A percentile compares a stretch with the other conserved stretches of the same genome.
These are phyloP conservation scores for Drosophila niveifrons DNA, from an alignment of 2,888 invertebrate genomes.

Conservation along the genomic window DNA sequence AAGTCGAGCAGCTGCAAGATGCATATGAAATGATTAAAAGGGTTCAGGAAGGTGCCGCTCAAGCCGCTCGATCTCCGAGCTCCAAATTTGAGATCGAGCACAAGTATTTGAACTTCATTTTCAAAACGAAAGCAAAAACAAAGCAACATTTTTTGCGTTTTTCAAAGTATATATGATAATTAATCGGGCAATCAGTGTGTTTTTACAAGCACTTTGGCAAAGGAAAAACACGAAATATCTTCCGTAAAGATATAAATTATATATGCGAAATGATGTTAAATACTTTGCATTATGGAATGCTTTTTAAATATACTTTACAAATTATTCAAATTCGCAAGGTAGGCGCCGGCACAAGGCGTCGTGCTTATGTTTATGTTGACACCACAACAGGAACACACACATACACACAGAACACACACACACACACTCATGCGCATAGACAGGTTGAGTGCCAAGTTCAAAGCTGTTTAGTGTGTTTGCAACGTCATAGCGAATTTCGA, in stretches of 20 bases:
- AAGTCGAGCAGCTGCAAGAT: constrained; percentile 30
- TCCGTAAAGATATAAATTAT: constrained; percentile 75
- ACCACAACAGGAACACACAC: constrained; percentile 29
- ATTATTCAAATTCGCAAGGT: constrained; percentile 48
- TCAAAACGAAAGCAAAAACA: constrained; percentile 1
- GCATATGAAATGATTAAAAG: constrained; percentile 28
- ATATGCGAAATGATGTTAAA: constrained; percentile 31
- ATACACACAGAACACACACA: neutral
- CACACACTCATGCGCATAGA: neutral
- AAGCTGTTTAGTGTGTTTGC: constrained; percentile 25
- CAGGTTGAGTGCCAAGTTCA: constrained; percentile 41
- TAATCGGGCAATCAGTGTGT: constrained; percentile 27
- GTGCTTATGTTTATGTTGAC: constrained; percentile 58
- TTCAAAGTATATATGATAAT: constrained; percentile 21
- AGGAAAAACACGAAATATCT: constrained; percentile 41
- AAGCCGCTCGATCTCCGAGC: constrained; percentile 6
- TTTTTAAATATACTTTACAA: constrained; percentile 26
- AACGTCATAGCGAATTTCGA: constrained; percentile 6
- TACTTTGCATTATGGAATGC: constrained; percentile 39
- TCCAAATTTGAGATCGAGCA: neutral
- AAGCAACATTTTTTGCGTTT: neutral
- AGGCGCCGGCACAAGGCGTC: constrained; percentile 29
- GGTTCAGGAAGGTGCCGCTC: constrained; percentile 40
- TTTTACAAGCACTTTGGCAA: constrained; percentile 43
- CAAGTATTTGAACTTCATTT: constrained; percentile 8